Evolutionary conservation across 2,797 vertebrate genomes (phyloP), one percentile per base, ranked within the genome.

Genomic region (Myotis myotis): DNA sequence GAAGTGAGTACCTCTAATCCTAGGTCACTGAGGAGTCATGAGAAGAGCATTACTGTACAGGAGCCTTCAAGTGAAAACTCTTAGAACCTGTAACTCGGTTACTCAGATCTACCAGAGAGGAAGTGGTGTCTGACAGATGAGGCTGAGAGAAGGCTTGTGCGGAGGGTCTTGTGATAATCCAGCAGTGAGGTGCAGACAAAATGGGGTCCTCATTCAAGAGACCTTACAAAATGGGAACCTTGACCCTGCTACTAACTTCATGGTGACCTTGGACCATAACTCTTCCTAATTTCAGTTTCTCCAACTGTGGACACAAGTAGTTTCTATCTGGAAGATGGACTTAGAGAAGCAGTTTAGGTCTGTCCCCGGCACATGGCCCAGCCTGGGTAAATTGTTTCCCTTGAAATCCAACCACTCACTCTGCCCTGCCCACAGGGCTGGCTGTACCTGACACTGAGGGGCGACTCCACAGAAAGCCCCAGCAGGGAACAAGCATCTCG

Each of bases 401-500:
- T 88, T 23, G 23, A 81, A 38, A 23, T 75, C 71, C 28, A 47
- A 62, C 90, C 28, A n/a, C 16, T 12, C 57, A 5, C 1, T 70
- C 84, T 33, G 10, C 55, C 75, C 22, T 55, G 22, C 23, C n/a
- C 41, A 5, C 7, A 12, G 47, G 55, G 53, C 62, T 78, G n/a
- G 82, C 41, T 30, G 28, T 97, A 98, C 99, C 99, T 99, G 98
- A 99, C 99, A 49, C 99, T 99, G 95, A 99, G 98, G 1, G 99
- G 99, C 7, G 99, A 99, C 98, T 99, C 99, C 87, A 99, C 99
- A 4, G 99, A 99, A 92, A 99, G 99, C 76, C 99, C 99, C 91
- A 99, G 98, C 96, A 99, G 98, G 84, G 99, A 98, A 5, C 99
- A 99, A 79, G 99, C 99, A 28, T 99, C 99, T 60, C 99, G 98